Base-by-base conservation (phyloP, 2,888 invertebrate genomes). In the Limnephilus auricula region DNA sequence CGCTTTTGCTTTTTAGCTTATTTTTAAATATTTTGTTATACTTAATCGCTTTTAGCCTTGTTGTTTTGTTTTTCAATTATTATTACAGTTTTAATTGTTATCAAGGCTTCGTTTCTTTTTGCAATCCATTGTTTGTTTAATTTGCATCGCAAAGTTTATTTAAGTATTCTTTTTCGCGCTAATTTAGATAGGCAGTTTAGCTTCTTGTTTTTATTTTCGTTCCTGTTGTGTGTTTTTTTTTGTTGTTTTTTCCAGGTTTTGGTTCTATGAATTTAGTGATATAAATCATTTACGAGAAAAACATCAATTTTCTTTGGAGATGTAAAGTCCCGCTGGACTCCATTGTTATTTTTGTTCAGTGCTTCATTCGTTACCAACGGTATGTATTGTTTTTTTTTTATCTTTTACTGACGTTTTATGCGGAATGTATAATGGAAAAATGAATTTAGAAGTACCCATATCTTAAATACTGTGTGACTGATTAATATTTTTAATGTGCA, bases 1-100 rank as follows among this genome's bases (percentile, higher is more conserved):
- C 80, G 89, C 89, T 90, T 90, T 89, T 85, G 84, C 90, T 89
- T 92, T 87, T 89, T 85, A 40, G 65, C 83, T 84, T 89, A 83
- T 88, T 83, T 85, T 65, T 78, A 84, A 37, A 37, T 87, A 78
- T 87, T 65, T 86, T 65, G 15, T 80, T 31, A 32, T 30, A 31
- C 79, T 30, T 82, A 82, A 34, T 30, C 40, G 31, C 25, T 40
- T 85, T n/a, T 0, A n/a, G 65, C 65, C 65, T 25, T 25, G 9
- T 65, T 65, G 65, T 65, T 65, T 65, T 65, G 65, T 65, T 65
- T 65, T 31, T 30, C 30, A 40, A 40, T 40, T 82, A n/a, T 31
- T 25, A n/a, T 40, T 84, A 5, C 32, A 37, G 84, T 84, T 65
- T 65, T 65, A n/a, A 65, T 65, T 25, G 84, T 84, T 84, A 18